These are phyloP conservation scores for Zootermopsis nevadensis DNA, from an alignment of 2,888 invertebrate genomes.

Conservation along the genomic window DNA sequence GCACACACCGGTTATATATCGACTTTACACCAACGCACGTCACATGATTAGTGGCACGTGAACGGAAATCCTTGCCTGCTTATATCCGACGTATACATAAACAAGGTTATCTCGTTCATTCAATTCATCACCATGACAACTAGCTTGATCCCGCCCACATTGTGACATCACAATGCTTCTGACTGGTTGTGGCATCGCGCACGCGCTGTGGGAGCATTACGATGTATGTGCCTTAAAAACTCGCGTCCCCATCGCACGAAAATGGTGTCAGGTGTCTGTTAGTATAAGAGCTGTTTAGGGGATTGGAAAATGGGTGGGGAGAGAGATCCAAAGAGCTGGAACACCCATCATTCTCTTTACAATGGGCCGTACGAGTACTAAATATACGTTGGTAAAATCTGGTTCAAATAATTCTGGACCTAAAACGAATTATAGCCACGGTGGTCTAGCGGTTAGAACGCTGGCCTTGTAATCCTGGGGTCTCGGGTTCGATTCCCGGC, in stretches of 20 bases:
- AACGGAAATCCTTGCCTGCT: not conserved
- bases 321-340: not conserved
- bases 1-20: not conserved
- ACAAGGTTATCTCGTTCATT: not conserved
- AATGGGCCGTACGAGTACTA: slow-evolving; percentile 32
- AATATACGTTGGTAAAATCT: slow-evolving; percentile 26
- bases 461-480: too few relatives aligned
- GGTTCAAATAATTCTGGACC: not conserved
- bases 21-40: not conserved
- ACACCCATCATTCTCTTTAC: slow-evolving; percentile 35
- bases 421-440: too few relatives aligned
- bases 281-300: slow-evolving; percentile 46
- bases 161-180: slow-evolving; percentile 17
- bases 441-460: too few relatives aligned
- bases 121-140: slow-evolving; percentile 17
- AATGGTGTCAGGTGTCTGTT: slow-evolving; percentile 49
- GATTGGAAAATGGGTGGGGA: not conserved
- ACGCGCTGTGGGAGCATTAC: not conserved
- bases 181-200: slow-evolving; percentile 37
- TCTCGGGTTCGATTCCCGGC: too few relatives aligned
- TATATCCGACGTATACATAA: slow-evolving; percentile 1
- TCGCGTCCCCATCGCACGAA: not conserved
- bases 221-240: slow-evolving; percentile 20
- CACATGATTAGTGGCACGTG: slow-evolving; percentile 26
- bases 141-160: slow-evolving; percentile 4